Conservation (phyloP, 1,140 invertebrate species). For the Brachionus sp. region DNA sequence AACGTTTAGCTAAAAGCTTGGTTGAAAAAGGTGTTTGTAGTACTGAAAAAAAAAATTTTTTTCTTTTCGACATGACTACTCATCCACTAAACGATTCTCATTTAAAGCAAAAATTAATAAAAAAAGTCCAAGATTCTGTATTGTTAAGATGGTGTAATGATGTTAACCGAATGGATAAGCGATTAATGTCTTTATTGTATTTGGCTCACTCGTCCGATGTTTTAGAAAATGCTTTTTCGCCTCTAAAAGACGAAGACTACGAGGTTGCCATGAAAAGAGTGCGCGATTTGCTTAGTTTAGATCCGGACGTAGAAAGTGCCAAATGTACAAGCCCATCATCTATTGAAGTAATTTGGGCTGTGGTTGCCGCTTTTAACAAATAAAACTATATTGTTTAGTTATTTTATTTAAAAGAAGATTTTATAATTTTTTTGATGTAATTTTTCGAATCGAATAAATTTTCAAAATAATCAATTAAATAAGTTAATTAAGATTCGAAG, state of each 20-base stretch:
- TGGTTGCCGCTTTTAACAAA: conserved; percentile 96
- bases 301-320: conserved; percentile 86
- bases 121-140: conserved; percentile 92
- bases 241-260: conserved; percentile 95
- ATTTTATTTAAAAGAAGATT: conserved; percentile 5
- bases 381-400: conserved; percentile 58
- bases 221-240: conserved; percentile 98
- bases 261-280: conserved; percentile 95
- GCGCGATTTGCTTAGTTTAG: conserved; percentile 86
- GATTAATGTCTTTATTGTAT: conserved; percentile 84
- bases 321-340: conserved; percentile 62
- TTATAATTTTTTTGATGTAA: conserved; percentile 1
- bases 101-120: conserved; percentile 92
- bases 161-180: conserved; percentile 90
- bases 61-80: conserved; percentile 99
- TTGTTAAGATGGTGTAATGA: conserved; percentile 94
- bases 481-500: not conserved
- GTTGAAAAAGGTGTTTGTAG: conserved; percentile 99
- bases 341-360: conserved; percentile 91
- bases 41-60: conserved; percentile 99
- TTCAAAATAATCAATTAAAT: not conserved
- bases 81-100: conserved; percentile 93
- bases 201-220: conserved; percentile 96
- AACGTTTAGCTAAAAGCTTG: conserved; percentile 96
- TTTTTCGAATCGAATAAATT: not conserved